These are phyloP conservation scores for Tadarida brasiliensis DNA, from an alignment of 2,797 vertebrate genomes.

Conservation along the genomic window DNA sequence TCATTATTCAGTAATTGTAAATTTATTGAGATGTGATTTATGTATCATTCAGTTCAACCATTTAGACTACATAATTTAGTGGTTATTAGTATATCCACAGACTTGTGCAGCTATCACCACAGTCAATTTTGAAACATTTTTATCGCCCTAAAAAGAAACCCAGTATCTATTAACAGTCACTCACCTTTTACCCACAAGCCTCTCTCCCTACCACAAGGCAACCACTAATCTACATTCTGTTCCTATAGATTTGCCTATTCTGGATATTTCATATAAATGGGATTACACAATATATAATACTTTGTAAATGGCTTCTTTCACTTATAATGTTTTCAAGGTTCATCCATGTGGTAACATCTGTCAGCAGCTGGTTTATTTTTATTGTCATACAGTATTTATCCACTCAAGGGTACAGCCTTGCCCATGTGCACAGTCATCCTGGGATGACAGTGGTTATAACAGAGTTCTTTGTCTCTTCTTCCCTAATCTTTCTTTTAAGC, in stretches of 20 bases:
- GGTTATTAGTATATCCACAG: background rate
- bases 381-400: background rate
- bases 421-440: background rate
- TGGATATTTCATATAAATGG: background rate
- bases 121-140: slow-evolving; percentile 41
- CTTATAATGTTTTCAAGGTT: slow-evolving; percentile 1
- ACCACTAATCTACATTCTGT: background rate
- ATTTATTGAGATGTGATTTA: background rate
- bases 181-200: background rate
- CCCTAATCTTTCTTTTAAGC: background rate
- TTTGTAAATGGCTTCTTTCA: background rate
- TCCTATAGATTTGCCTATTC: background rate
- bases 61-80: background rate
- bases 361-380: background rate
- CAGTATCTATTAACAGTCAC: background rate
- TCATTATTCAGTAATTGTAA: background rate
- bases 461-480: background rate
- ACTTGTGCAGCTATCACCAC: background rate
- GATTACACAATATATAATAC: background rate
- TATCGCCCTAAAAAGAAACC: background rate
- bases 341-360: background rate
- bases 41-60: background rate
- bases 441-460: background rate
- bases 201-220: background rate
- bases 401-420: background rate